Conservation (phyloP, 2,113 vertebrate genomes). For the Nannobrachium achirus region DNA sequence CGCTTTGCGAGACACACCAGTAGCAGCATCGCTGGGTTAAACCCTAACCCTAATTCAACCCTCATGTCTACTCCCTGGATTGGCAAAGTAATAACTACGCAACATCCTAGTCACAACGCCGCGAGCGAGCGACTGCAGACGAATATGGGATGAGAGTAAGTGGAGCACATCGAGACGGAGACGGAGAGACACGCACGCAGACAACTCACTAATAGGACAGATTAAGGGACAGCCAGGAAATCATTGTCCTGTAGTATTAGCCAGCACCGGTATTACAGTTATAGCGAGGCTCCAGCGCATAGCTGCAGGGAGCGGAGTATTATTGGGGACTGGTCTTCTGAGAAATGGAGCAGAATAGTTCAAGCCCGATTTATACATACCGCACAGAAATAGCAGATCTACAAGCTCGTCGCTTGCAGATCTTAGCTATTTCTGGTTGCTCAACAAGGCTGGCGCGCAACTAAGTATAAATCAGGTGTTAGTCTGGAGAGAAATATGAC, state of each 20-base stretch:
- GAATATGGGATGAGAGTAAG: slow-evolving; percentile 46
- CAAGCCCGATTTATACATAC: too few relatives aligned
- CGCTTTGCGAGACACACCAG: too few relatives aligned
- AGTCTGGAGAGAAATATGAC: too few relatives aligned
- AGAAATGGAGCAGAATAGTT: slow-evolving; percentile 41
- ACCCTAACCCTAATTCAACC: slow-evolving; percentile 4
- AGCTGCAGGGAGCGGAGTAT: slow-evolving; percentile 30
- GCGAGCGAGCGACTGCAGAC: slow-evolving; percentile 22
- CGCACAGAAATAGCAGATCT: too few relatives aligned
- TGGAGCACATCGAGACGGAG: slow-evolving; percentile 52
- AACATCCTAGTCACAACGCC: slow-evolving; percentile 12
- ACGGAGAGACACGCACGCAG: slow-evolving; percentile 21
- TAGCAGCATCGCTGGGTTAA: too few relatives aligned
- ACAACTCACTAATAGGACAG: background rate
- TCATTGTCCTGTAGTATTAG: slow-evolving; percentile 30
- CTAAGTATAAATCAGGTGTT: too few relatives aligned
- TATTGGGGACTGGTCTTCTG: slow-evolving; percentile 40
- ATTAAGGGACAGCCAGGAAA: slow-evolving; percentile 27
- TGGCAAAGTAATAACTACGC: slow-evolving; percentile 17
- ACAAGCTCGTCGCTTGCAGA: too few relatives aligned
- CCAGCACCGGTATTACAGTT: slow-evolving; percentile 13
- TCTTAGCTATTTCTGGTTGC: too few relatives aligned
- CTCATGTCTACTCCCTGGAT: slow-evolving; percentile 2
- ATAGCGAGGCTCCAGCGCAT: background rate
- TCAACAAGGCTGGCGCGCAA: too few relatives aligned